Evolutionary conservation across 2,113 vertebrate species (phyloP).

Genomic region (Centropristis striata): DNA sequence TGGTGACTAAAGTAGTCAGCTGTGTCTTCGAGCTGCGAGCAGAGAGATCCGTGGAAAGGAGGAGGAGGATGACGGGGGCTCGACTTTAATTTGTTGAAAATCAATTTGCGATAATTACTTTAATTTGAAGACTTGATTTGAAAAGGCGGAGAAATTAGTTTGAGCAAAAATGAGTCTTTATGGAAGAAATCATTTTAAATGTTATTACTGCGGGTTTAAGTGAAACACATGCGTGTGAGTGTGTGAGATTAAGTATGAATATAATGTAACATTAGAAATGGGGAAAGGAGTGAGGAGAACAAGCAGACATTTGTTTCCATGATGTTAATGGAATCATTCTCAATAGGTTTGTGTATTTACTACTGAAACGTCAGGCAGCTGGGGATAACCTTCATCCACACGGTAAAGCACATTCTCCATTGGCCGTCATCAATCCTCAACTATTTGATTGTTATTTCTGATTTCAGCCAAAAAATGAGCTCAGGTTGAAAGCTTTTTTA

Average conservation of each 20-base stretch:
- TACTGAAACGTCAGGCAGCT: not conserved
- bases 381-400: not conserved
- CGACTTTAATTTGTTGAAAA: constrained; percentile 66
- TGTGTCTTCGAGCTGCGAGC: constrained; percentile 23
- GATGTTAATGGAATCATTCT: not conserved
- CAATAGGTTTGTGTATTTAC: not conserved
- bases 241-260: not conserved
- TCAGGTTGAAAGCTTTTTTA: constrained; percentile 3
- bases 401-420: not conserved
- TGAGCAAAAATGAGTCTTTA: constrained; percentile 38
- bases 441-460: not conserved
- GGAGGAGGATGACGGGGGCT: constrained; percentile 28
- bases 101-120: constrained; percentile 67
- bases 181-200: constrained; percentile 34
- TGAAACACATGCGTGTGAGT: not conserved
- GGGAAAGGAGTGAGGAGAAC: not conserved
- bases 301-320: not conserved
- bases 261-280: not conserved
- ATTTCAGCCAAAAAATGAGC: not conserved
- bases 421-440: not conserved
- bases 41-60: constrained; percentile 29
- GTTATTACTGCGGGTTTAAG: constrained; percentile 13
- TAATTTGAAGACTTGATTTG: constrained; percentile 66
- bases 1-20: constrained; percentile 29
- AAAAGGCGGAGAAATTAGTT: constrained; percentile 49